Conservation (phyloP, 2,888 invertebrate genomes). For the Megastigmus dorsalis region DNA sequence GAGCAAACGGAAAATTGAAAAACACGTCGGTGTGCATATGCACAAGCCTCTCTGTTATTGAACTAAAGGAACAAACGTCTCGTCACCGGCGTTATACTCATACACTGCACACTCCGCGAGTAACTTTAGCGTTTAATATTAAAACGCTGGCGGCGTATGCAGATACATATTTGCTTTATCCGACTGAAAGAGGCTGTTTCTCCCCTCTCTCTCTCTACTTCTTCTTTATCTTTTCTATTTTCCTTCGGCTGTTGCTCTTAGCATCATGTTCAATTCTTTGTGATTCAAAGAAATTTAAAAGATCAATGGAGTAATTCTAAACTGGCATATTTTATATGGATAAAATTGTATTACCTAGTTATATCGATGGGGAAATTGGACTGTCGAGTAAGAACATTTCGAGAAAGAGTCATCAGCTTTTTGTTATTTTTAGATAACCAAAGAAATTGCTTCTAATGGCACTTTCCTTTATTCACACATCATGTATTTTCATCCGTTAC, state of each 20-base stretch:
- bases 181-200: conserved; percentile 27
- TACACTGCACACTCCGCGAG: background rate
- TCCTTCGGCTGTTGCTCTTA: background rate
- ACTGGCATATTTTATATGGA: too few relatives aligned
- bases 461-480: too few relatives aligned
- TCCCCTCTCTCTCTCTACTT: background rate
- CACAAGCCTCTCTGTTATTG: conserved; percentile 20
- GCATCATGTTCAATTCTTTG: too few relatives aligned
- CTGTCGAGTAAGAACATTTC: too few relatives aligned
- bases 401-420: too few relatives aligned
- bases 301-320: too few relatives aligned
- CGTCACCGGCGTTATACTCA: conserved; percentile 23
- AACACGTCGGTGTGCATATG: background rate
- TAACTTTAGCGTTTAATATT: conserved; percentile 45
- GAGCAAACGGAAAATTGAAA: conserved; percentile 32
- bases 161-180: conserved; percentile 53
- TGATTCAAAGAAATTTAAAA: too few relatives aligned
- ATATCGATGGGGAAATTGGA: too few relatives aligned
- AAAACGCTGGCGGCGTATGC: conserved; percentile 47
- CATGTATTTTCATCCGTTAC: too few relatives aligned
- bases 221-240: conserved; percentile 32
- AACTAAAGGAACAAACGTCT: conserved; percentile 42
- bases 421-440: too few relatives aligned
- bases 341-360: too few relatives aligned
- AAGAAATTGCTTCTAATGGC: too few relatives aligned